Evolutionary conservation across 1,140 invertebrate genomes (phyloP), one percentile per base, ranked within the genome.

Genomic region (Eubasilissa regina): DNA sequence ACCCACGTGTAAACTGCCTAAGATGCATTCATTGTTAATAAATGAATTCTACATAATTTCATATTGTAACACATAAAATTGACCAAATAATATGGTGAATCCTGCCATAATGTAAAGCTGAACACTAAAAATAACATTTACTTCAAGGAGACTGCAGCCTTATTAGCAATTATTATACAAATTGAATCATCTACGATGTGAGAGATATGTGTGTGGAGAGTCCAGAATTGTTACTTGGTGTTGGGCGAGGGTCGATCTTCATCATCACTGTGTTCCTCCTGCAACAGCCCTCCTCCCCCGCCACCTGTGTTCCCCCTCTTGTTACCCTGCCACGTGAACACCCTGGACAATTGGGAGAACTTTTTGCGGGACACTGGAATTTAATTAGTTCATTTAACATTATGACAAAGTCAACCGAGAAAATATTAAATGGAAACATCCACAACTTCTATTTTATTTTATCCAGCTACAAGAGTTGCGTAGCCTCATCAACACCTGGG

Each of bases 291-390:
- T 1, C 75, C 75, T 6, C 58, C 75, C 1, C 90, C 84, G 25
- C 89, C 89, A 77, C 90, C 90, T n/a, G 90, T 92, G n/a, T 89
- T 90, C 53, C 91, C 89, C 78, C 93, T 92, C 85, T 94, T 95
- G 83, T 90, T 91, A 19, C 87, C 85, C 62, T 91, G 90, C 48
- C 94, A 91, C 4, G 93, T 93, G 84, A 96, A 96, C 78, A 96
- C 93, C 83, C 93, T 90, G 3, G 94, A 94, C 77, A 96, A 87
- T 85, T 95, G 94, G 48, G 94, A 91, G 87, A 96, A 95, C 87
- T 96, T 96, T 84, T 94, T 94, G 73, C 93, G 91, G 9, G 95
- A 96, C 83, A 94, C 93, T 94, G 85, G 11, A 88, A 85, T n/a
- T 35, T 35, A 35, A 35, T 3, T 1, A 35, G 6, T 35, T 35